These are phyloP conservation scores for Phenganax marumi DNA, from an alignment of 92 coral and sea anemone species.

Conservation along the genomic window DNA sequence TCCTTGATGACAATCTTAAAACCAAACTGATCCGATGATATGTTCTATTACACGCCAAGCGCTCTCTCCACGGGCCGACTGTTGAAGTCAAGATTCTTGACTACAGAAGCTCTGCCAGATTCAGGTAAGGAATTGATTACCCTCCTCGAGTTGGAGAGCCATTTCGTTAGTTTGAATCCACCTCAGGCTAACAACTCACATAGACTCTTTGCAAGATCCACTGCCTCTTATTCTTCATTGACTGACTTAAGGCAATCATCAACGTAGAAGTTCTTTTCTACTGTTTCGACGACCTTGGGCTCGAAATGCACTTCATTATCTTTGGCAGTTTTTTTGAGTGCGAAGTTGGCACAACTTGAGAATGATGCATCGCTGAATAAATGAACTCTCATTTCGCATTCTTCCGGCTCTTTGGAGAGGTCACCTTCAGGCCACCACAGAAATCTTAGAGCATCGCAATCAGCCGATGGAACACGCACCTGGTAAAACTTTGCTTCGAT, in stretches of 20 bases:
- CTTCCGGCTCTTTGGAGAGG: slow-evolving; percentile 23
- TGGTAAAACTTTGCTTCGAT: slow-evolving; percentile 48
- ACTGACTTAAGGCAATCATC: slow-evolving; percentile 42
- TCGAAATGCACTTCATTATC: slow-evolving; percentile 40
- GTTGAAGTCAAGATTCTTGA: background rate
- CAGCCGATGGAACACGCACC: slow-evolving; percentile 35
- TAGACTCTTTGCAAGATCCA: slow-evolving; percentile 20
- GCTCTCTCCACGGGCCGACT: background rate
- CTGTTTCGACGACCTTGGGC: background rate
- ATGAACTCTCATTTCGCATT: slow-evolving; percentile 41
- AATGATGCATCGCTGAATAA: slow-evolving; percentile 20
- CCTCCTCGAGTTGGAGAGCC: slow-evolving; percentile 1
- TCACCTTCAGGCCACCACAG: slow-evolving; percentile 54
- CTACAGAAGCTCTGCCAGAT: background rate
- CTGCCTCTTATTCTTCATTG: background rate
- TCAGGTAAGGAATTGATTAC: slow-evolving; percentile 12
- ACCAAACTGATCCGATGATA: background rate
- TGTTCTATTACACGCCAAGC: slow-evolving; percentile 11
- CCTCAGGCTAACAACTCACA: slow-evolving; percentile 30
- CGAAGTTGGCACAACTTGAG: slow-evolving; percentile 8
- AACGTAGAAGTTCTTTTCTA: slow-evolving; percentile 30
- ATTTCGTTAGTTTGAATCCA: slow-evolving; percentile 18
- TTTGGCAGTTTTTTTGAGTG: slow-evolving; percentile 20
- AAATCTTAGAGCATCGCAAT: slow-evolving; percentile 37
- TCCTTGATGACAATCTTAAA: slow-evolving; percentile 21